Evolutionary conservation across 2,888 invertebrate species (phyloP), one percentile per base, ranked within the genome.

Genomic region (Drosophila kokeensis): DNA sequence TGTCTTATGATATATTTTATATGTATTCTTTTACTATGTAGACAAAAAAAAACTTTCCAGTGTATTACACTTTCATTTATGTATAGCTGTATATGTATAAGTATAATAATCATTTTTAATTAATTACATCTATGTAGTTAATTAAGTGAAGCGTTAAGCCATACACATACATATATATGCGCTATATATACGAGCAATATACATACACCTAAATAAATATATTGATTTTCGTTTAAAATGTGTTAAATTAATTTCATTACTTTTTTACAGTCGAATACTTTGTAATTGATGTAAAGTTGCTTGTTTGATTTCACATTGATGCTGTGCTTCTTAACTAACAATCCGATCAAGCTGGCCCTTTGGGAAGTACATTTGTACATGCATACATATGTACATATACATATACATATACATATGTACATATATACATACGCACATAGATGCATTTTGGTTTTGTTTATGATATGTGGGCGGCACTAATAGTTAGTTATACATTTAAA

Each of bases 81-180:
- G 38, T 52, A 24, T 60, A 27, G 34, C 30, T 54, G 48, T 62
- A 58, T 62, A 30, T 63, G n/a, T 69, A 30, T 48, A 45, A 24
- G 45, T 36, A 32, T 66, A 48, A 66, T 18, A 45, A 34, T 59
- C 27, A 40, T 34, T 54, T 48, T 53, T 48, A 30, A 52, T 49
- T 49, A 30, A 24, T 60, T 66, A 77, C 66, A 74, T 50, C 77
- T 83, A 87, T 59, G 78, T 75, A 84, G 76, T 82, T 71, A 76
- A 58, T 67, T 73, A 74, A 60, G 36, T 82, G 77, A 85, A 85
- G 85, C 85, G 78, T 76, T 82, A 72, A 81, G 60, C 74, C 70
- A 81, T 73, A 82, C 55, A 55, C 55, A 55, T 30, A 42, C 73
- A 82, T 69, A 77, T 69, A 77, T 72, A 80, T 69, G 75, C 78